A percentile compares a stretch with the other conserved stretches of the same genome.
These are phyloP conservation scores for Synergus umbraculus DNA, from an alignment of 2,888 invertebrate genomes.

Conservation along the genomic window DNA sequence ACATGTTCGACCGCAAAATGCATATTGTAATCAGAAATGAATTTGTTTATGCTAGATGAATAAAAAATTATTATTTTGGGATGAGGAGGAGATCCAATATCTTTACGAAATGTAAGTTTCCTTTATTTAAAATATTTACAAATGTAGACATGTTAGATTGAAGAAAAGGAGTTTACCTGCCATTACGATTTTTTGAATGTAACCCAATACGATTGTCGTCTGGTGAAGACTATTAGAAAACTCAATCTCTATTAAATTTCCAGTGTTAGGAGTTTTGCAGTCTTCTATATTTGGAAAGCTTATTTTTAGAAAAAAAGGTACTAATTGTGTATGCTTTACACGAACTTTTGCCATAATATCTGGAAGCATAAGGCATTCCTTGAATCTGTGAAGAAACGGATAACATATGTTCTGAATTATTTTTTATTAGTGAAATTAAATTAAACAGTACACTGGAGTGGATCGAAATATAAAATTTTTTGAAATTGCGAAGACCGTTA, in stretches of 20 bases:
- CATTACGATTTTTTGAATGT: neutral
- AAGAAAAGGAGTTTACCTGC: neutral
- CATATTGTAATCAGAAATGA: too few species aligned
- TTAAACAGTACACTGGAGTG: too few species aligned
- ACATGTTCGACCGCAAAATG: neutral
- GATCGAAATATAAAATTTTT: too few species aligned
- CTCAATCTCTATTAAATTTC: neutral
- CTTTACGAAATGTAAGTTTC: too few species aligned
- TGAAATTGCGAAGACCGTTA: too few species aligned
- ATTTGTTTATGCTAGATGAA: too few species aligned
- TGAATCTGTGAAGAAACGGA: neutral
- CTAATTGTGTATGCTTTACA: neutral
- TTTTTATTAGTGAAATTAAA: too few species aligned
- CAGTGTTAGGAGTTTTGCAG: neutral
- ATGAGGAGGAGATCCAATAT: too few species aligned
- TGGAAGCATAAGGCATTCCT: neutral
- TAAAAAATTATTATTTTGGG: too few species aligned
- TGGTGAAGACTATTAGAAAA: neutral
- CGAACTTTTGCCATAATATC: neutral
- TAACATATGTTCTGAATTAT: too few species aligned
- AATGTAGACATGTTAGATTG: too few species aligned
- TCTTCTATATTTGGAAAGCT: neutral
- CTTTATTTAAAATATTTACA: too few species aligned
- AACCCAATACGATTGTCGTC: neutral
- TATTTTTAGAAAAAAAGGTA: conserved; percentile 5